Percentiles rank a stretch among this genome's conserved stretches.
phyloP scores from a whole-genome alignment of 2,113 vertebrate species.

The Ochotona princeps region DNA sequence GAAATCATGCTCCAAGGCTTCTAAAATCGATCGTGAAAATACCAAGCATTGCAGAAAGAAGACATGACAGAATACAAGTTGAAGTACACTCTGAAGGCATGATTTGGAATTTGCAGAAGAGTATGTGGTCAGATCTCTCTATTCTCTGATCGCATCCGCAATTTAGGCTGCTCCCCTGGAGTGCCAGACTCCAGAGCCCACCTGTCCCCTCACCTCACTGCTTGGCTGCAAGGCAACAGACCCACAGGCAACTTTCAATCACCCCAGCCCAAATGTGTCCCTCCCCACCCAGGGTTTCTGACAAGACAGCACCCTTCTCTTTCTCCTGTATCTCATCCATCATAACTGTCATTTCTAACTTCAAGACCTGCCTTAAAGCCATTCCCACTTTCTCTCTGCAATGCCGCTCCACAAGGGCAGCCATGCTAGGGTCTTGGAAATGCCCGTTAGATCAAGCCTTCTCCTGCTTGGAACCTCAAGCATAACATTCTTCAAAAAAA shows the following conservation, averaged over 20 bases:
- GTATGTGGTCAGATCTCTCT: neutral
- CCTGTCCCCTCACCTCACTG: neutral
- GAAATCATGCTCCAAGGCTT: neutral
- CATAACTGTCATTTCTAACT: neutral
- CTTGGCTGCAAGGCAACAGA: neutral
- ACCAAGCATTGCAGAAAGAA: neutral
- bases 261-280: neutral
- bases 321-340: neutral
- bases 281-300: neutral
- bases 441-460: neutral
- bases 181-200: no score
- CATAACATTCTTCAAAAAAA: neutral
- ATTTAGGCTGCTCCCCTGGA: neutral
- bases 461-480: neutral
- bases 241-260: neutral
- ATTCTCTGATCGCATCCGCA: neutral
- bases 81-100: neutral
- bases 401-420: neutral
- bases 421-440: neutral
- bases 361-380: neutral
- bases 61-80: neutral
- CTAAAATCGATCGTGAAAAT: constrained; percentile 9
- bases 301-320: neutral
- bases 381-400: neutral
- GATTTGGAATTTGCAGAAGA: neutral